Evolutionary conservation across 2,113 vertebrate species (phyloP).

Genomic region (Trogon surrucura): DNA sequence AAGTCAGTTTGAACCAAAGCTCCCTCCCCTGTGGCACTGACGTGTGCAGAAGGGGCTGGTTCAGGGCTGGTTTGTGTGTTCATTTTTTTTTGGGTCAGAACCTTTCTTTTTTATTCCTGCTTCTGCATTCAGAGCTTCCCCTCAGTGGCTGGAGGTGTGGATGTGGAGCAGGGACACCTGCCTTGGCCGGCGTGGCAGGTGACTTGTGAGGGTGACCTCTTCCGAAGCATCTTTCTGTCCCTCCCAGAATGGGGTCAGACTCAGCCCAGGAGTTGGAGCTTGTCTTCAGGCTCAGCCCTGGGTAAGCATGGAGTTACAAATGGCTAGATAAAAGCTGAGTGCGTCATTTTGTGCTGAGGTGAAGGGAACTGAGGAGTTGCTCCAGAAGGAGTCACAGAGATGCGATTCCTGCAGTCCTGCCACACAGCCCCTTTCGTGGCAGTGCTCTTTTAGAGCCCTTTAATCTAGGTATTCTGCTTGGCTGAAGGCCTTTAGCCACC

Average conservation of each 20-base stretch:
- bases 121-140: neutral
- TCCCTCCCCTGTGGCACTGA: neutral
- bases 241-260: neutral
- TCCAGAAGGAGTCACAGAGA: neutral
- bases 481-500: neutral
- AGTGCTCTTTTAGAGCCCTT: neutral
- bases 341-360: neutral
- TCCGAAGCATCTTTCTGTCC: neutral
- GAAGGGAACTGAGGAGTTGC: neutral
- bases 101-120: neutral
- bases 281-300: neutral
- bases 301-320: rapidly evolving
- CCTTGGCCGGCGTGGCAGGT: rapidly evolving
- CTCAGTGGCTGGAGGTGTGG: neutral
- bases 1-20: neutral
- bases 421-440: neutral
- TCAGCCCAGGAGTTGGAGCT: neutral
- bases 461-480: neutral
- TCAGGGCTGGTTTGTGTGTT: neutral
- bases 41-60: neutral
- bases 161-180: neutral
- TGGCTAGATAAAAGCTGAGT: neutral
- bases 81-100: neutral
- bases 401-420: neutral
- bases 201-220: neutral